Evolutionary conservation across 2,113 vertebrate species (phyloP).

Genomic region (Charina bottae): DNA sequence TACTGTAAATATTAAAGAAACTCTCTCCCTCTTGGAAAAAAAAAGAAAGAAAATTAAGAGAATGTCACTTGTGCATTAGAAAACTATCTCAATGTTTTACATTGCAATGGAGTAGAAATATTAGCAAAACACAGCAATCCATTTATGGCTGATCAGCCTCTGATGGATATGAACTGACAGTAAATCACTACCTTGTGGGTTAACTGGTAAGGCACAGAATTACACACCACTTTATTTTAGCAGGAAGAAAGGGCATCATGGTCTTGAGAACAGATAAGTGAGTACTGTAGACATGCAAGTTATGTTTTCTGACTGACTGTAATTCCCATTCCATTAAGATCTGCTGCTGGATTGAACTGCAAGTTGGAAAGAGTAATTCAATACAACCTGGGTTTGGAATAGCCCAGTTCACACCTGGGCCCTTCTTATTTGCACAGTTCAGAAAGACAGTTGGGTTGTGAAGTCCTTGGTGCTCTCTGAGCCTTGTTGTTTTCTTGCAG

Average conservation of each 20-base stretch:
- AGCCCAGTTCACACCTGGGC: neutral
- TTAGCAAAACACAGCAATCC: slow-evolving; percentile 29
- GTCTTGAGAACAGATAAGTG: slow-evolving; percentile 43
- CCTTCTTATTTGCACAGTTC: neutral
- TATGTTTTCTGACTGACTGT: neutral
- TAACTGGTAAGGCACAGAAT: slow-evolving; percentile 53
- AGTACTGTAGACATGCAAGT: neutral
- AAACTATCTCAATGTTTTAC: neutral
- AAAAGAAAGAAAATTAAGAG: neutral
- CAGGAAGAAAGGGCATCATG: slow-evolving; percentile 44
- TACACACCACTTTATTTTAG: slow-evolving; percentile 27
- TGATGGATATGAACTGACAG: slow-evolving; percentile 52
- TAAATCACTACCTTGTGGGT: slow-evolving; percentile 49
- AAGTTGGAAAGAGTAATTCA: neutral
- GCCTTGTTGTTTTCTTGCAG: too few species aligned
- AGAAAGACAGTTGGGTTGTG: neutral
- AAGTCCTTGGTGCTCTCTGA: too few species aligned
- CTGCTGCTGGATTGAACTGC: neutral
- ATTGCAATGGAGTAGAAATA: slow-evolving; percentile 24
- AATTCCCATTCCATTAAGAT: neutral
- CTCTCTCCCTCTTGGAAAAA: neutral
- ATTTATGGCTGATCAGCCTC: slow-evolving; percentile 38
- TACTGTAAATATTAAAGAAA: neutral
- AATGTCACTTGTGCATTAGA: neutral
- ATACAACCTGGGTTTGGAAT: neutral